Evolutionary conservation across 2,888 invertebrate genomes (phyloP).

Genomic region (Eupsilia transversa): DNA sequence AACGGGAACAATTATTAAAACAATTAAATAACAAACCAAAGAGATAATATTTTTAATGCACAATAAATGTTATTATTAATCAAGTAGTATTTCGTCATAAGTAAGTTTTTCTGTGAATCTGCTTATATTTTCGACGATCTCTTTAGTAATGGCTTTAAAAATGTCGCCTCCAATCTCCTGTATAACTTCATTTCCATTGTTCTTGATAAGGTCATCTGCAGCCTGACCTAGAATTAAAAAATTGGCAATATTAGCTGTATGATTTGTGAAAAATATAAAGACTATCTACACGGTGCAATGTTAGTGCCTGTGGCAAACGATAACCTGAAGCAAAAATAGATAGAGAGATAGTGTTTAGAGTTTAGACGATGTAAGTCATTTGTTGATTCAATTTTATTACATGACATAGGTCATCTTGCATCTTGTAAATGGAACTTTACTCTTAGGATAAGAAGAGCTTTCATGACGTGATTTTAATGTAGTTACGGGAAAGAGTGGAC

Average conservation of each 20-base stretch:
- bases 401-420: neutral
- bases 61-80: neutral
- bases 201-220: neutral
- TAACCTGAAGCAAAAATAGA: neutral
- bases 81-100: constrained; percentile 13
- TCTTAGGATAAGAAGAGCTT: neutral
- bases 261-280: constrained; percentile 1
- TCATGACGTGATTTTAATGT: neutral
- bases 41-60: neutral
- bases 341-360: neutral
- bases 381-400: neutral
- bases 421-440: neutral
- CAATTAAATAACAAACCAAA: neutral
- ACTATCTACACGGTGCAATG: neutral
- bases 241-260: neutral
- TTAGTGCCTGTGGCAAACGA: neutral
- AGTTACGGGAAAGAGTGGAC: neutral
- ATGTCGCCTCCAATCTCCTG: constrained; percentile 27
- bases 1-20: constrained; percentile 4
- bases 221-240: constrained; percentile 35
- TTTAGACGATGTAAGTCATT: neutral
- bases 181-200: constrained; percentile 26
- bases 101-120: constrained; percentile 3
- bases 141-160: neutral
- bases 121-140: constrained; percentile 12